Conservation (phyloP, 2,797 vertebrate genomes). For the Sebastes hubbsi region DNA sequence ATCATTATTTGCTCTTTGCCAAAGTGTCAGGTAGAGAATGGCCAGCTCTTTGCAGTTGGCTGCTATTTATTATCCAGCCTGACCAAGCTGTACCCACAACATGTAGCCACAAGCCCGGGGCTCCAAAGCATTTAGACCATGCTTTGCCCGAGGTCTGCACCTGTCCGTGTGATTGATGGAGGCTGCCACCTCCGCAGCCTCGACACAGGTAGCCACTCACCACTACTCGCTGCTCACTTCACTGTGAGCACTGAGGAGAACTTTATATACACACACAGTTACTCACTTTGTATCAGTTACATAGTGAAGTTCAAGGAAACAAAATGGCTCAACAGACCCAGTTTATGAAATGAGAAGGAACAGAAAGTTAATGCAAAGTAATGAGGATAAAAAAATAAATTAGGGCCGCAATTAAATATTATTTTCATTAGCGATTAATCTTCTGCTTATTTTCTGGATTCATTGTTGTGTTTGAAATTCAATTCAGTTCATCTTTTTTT, state of each 20-base stretch:
- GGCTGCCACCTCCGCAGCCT: constrained; percentile 22
- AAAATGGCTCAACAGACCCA: not conserved
- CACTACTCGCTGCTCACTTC: constrained; percentile 32
- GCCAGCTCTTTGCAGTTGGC: not conserved
- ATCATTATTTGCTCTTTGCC: constrained; percentile 24
- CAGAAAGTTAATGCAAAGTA: not conserved
- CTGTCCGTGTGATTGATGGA: constrained; percentile 56
- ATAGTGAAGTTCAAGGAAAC: not conserved
- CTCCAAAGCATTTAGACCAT: constrained; percentile 48
- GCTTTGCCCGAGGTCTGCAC: constrained; percentile 34
- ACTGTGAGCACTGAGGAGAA: not conserved
- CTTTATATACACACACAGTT: not conserved
- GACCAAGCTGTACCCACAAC: constrained; percentile 24
- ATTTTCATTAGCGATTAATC: not conserved
- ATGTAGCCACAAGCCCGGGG: constrained; percentile 41
- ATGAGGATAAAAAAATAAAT: not conserved
- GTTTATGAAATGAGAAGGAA: not conserved
- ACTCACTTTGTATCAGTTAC: not conserved
- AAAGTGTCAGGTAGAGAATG: constrained; percentile 31
- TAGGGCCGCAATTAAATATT: not conserved
- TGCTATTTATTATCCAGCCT: constrained; percentile 24
- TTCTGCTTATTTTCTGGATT: not conserved
- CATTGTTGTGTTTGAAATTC: not conserved
- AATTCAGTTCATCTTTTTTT: too few species aligned
- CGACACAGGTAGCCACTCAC: constrained; percentile 24